Conservation (phyloP, 2,888 invertebrate genomes). For the Macrosoma leucophasiata region DNA sequence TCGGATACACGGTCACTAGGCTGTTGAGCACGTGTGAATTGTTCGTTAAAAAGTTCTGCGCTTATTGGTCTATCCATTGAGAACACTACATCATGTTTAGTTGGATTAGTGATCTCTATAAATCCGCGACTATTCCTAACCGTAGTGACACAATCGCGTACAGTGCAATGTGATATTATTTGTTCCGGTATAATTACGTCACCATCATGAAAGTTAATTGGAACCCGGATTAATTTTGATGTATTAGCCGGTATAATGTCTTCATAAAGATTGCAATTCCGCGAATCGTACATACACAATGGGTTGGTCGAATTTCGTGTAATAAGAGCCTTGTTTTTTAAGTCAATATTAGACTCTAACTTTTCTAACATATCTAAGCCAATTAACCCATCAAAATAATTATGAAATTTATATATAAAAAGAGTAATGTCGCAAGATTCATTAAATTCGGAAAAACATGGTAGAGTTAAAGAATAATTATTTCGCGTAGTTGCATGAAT, state of each 20-base stretch:
- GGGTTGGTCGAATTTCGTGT: constrained; percentile 18
- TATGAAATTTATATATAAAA: constrained; percentile 11
- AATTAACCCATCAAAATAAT: constrained; percentile 16
- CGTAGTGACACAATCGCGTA: constrained; percentile 11
- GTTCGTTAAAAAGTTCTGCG: constrained; percentile 23
- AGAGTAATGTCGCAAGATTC: constrained; percentile 5
- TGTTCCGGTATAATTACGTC: constrained; percentile 8
- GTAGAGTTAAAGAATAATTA: constrained; percentile 28
- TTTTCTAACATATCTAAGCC: constrained; percentile 24
- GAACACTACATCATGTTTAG: constrained; percentile 24
- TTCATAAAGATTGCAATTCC: background rate
- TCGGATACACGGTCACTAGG: constrained; percentile 11
- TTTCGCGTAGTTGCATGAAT: constrained; percentile 25
- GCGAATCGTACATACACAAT: constrained; percentile 8
- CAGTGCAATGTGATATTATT: constrained; percentile 6
- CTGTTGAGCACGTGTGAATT: constrained; percentile 16
- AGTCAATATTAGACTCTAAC: constrained; percentile 24
- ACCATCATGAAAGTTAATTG: constrained; percentile 3
- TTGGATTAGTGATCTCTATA: constrained; percentile 6
- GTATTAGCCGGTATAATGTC: constrained; percentile 2
- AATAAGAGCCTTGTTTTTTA: constrained; percentile 16
- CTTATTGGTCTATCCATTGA: constrained; percentile 22
- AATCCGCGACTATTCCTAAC: constrained; percentile 6
- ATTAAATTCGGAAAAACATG: constrained; percentile 22
- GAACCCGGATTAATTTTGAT: constrained; percentile 3